Conservation (phyloP, 2,797 vertebrate species). For the Tenualosa thibaudeaui region DNA sequence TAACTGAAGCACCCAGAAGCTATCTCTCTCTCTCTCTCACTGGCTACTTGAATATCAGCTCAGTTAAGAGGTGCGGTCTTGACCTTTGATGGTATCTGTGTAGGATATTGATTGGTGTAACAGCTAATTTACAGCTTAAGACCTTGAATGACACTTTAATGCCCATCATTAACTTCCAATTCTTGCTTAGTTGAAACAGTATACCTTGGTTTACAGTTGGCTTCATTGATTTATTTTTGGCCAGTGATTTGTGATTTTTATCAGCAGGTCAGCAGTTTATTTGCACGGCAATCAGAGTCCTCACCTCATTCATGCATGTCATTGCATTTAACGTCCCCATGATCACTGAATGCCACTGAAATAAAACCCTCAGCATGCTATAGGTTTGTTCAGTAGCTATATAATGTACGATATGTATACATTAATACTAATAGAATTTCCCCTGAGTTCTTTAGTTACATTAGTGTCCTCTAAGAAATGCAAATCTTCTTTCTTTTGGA, state of each 20-base stretch:
- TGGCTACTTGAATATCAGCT: background rate
- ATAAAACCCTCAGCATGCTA: background rate
- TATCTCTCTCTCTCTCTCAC: background rate
- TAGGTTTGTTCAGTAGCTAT: background rate
- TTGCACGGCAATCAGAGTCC: background rate
- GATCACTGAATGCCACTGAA: background rate
- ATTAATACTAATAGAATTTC: too few species aligned
- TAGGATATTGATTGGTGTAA: conserved; percentile 17
- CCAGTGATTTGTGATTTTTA: conserved; percentile 6
- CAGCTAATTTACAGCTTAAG: conserved; percentile 23
- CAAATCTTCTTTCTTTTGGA: background rate
- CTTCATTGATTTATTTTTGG: conserved; percentile 2
- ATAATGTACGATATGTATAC: background rate
- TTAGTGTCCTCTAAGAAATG: background rate
- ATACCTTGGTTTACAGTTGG: background rate
- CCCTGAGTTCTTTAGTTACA: too few species aligned
- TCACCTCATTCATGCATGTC: background rate
- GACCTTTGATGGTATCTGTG: conserved; percentile 12
- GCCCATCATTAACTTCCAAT: conserved; percentile 4
- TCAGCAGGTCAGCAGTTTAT: conserved; percentile 9
- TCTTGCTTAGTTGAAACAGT: conserved; percentile 16
- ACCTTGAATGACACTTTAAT: conserved; percentile 26
- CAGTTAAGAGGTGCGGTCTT: conserved; percentile 14
- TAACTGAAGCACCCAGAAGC: background rate
- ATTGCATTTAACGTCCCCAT: background rate